phyloP scores from a whole-genome alignment of 2,888 invertebrate genomes.

The Oscheius sp. region DNA sequence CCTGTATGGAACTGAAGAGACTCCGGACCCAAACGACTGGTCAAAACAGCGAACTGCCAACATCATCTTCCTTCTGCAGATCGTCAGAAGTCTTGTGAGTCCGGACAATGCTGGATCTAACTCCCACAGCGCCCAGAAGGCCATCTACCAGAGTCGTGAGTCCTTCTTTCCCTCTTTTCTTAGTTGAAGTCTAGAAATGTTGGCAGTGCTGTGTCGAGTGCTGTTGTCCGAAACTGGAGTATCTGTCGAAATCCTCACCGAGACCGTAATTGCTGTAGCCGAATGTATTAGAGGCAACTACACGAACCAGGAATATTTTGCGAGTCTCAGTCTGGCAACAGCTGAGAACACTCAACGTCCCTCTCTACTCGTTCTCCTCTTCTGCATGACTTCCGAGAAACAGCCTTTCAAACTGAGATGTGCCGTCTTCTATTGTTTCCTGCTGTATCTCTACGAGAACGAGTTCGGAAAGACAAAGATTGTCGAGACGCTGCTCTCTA shows the following conservation, averaged over 20 bases:
- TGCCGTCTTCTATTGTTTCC: slow-evolving; percentile 95
- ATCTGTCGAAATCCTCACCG: slow-evolving; percentile 85
- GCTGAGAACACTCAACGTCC: slow-evolving; percentile 78
- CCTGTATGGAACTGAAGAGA: slow-evolving; percentile 76
- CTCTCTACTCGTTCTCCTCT: slow-evolving; percentile 90
- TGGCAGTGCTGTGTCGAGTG: slow-evolving; percentile 87
- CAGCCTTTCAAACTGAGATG: slow-evolving; percentile 90
- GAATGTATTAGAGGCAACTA: slow-evolving; percentile 92
- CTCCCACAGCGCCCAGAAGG: slow-evolving; percentile 84
- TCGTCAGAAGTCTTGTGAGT: slow-evolving; percentile 85
- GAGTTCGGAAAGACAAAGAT: slow-evolving; percentile 82
- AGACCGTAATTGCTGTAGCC: slow-evolving; percentile 88
- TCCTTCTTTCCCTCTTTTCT: slow-evolving; percentile 16
- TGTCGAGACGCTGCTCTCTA: slow-evolving; percentile 90
- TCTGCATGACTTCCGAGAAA: slow-evolving; percentile 99
- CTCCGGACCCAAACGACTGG: slow-evolving; percentile 76
- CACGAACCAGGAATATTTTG: slow-evolving; percentile 90
- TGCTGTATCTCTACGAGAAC: slow-evolving; percentile 93
- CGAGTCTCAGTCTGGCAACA: slow-evolving; percentile 75
- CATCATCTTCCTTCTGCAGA: slow-evolving; percentile 85
- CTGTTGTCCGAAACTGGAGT: slow-evolving; percentile 92
- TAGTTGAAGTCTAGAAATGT: slow-evolving; percentile 76
- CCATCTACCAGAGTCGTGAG: slow-evolving; percentile 85
- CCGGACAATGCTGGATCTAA: slow-evolving; percentile 91
- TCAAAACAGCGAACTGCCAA: slow-evolving; percentile 82